Evolutionary conservation across 2,888 invertebrate genomes (phyloP), one percentile per base, ranked within the genome.

Genomic region (Lepidochrysops patricia): DNA sequence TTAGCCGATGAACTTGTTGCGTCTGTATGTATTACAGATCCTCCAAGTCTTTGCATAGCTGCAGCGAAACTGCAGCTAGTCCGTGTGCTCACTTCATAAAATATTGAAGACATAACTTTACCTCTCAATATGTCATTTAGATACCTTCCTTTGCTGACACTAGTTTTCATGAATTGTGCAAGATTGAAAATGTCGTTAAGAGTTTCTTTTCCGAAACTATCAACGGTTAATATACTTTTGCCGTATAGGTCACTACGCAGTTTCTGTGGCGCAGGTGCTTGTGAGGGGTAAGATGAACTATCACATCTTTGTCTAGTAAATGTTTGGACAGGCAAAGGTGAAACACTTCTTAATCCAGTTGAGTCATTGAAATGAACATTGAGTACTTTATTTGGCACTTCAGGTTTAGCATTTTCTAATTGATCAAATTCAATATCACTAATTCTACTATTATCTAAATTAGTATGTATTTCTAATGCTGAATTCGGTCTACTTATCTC

Each of bases 21-120:
- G 75, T 98, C 96, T 84, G 98, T 96, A 74, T 95, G 92, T 69
- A 98, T 93, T 0, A 99, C 97, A 25, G 93, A 92, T 0, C 99
- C 99, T 5, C 99, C 99, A 4, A 99, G 91, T 65, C 98, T 91
- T 77, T 97, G 95, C 97, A 99, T 98, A 0, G 99, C 99, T 0
- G 97, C 96, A 0, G 96, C 92, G 87, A 99, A 99, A 76, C 98
- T 99, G 78, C 97, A 96, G 70, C 95, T 94, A 0, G 99, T 99
- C 63, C 99, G 91, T 0, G 99, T 99, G 77, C 98, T 98, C 0
- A 95, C 97, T 91, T 99, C 99, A 82, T 97, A 99, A 83, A 99
- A 99, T 75, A 99, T 93, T 0, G 96, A 96, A 2, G 98, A 96
- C 96, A 99, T 95, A 2, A 98, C 91, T 89, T 97, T 98, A 43